Conservation (phyloP, 2,888 invertebrate genomes). For the Dendrolimus pini region DNA sequence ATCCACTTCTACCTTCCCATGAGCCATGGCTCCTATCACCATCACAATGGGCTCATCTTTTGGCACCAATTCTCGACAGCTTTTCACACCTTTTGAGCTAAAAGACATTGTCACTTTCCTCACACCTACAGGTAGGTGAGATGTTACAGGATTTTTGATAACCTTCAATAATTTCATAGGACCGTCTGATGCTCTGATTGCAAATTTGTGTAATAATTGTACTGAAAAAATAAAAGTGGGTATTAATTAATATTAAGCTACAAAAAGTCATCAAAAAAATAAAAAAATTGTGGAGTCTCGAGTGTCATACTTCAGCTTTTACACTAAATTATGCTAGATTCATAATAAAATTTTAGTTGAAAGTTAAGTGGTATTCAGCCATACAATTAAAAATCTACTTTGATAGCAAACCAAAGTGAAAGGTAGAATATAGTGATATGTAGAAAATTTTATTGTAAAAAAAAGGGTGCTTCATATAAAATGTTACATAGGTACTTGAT, state of each 20-base stretch:
- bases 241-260: constrained; percentile 3
- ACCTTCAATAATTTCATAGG: constrained; percentile 94
- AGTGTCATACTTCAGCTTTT: too few species aligned
- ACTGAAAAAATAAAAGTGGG: constrained; percentile 75
- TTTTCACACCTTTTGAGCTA: constrained; percentile 82
- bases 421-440: too few species aligned
- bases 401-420: too few species aligned
- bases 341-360: too few species aligned
- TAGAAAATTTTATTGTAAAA: too few species aligned
- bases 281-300: too few species aligned
- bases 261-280: too few species aligned
- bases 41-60: constrained; percentile 89
- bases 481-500: too few species aligned
- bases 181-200: constrained; percentile 93
- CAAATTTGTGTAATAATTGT: constrained; percentile 96
- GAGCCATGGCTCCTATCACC: constrained; percentile 97
- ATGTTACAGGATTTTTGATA: constrained; percentile 96
- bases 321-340: too few species aligned
- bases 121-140: constrained; percentile 96
- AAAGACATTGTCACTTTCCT: constrained; percentile 94
- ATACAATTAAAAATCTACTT: too few species aligned
- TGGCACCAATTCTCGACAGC: constrained; percentile 88
- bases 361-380: too few species aligned
- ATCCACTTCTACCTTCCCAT: constrained; percentile 92
- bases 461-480: too few species aligned